Evolutionary conservation across 2,797 vertebrate species (phyloP).

Genomic region (Euthynnus affinis): DNA sequence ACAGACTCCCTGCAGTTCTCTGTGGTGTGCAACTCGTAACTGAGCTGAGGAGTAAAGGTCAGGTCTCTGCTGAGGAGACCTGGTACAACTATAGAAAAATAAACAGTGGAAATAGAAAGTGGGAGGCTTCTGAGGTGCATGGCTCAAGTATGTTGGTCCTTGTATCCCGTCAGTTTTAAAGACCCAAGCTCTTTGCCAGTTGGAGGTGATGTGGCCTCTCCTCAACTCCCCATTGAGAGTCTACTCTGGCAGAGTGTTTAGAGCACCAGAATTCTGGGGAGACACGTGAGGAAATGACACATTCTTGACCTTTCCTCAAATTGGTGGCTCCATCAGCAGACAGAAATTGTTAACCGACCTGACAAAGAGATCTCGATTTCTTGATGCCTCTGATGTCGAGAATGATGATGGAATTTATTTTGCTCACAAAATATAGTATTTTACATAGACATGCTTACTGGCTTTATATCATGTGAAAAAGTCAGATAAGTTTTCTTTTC

Average conservation of each 20-base stretch:
- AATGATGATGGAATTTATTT: background rate
- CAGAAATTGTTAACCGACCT: constrained; percentile 48
- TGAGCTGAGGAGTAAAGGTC: constrained; percentile 72
- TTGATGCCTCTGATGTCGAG: constrained; percentile 6
- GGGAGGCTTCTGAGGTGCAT: constrained; percentile 45
- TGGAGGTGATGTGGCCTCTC: constrained; percentile 57
- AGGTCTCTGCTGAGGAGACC: constrained; percentile 68
- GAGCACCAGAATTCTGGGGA: constrained; percentile 22
- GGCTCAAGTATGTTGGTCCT: constrained; percentile 44
- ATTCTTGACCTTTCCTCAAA: constrained; percentile 62
- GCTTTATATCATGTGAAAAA: background rate
- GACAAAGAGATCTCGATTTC: constrained; percentile 25
- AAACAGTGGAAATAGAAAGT: constrained; percentile 70
- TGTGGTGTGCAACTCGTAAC: constrained; percentile 61
- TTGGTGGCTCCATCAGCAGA: constrained; percentile 37
- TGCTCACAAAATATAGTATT: background rate
- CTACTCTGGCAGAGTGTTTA: constrained; percentile 61
- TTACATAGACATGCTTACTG: background rate
- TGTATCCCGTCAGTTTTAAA: constrained; percentile 58
- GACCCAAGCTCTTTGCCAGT: constrained; percentile 33
- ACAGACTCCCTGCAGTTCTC: constrained; percentile 61
- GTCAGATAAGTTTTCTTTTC: constrained; percentile 8
- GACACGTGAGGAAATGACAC: constrained; percentile 52
- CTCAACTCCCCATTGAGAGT: constrained; percentile 53
- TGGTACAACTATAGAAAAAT: constrained; percentile 72